Conservation (phyloP, 2,888 invertebrate species). For the Drosophila mimica region DNA sequence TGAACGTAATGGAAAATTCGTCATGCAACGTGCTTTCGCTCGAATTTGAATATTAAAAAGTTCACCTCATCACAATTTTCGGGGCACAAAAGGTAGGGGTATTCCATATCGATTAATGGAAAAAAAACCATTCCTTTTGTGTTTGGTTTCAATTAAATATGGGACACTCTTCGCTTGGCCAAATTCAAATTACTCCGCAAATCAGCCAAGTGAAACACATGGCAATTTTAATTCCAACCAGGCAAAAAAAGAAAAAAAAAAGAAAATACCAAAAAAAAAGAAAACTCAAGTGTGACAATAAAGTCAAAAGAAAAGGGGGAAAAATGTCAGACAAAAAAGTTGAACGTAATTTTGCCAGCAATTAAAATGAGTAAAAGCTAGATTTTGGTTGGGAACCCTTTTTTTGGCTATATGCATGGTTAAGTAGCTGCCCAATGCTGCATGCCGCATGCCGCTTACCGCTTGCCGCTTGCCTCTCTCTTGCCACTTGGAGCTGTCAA, state of each 20-base stretch:
- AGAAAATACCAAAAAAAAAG: not conserved
- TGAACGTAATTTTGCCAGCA: constrained; percentile 34
- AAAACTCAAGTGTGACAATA: not conserved
- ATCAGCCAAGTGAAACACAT: constrained; percentile 35
- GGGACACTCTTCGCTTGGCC: constrained; percentile 13
- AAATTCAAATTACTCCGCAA: constrained; percentile 35
- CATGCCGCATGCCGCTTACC: constrained; percentile 25
- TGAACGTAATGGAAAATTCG: not conserved
- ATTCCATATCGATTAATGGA: not conserved
- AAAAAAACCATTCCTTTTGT: not conserved
- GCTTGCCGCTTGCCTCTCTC: constrained; percentile 35
- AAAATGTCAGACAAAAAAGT: constrained; percentile 11
- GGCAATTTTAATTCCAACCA: constrained; percentile 38
- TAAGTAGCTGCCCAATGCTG: constrained; percentile 34
- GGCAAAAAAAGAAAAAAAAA: constrained; percentile 1
- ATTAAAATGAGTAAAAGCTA: constrained; percentile 50
- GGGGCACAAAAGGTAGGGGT: not conserved
- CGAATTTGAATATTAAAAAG: not conserved
- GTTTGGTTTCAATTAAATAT: not conserved
- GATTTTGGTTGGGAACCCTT: constrained; percentile 27
- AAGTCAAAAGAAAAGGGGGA: not conserved
- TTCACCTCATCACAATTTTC: not conserved
- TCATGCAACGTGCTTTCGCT: not conserved
- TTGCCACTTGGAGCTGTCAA: constrained; percentile 70
- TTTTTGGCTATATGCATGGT: constrained; percentile 28